Evolutionary conservation across 2,797 vertebrate genomes (phyloP), one percentile per base, ranked within the genome.

Genomic region (Nannoperca australis): DNA sequence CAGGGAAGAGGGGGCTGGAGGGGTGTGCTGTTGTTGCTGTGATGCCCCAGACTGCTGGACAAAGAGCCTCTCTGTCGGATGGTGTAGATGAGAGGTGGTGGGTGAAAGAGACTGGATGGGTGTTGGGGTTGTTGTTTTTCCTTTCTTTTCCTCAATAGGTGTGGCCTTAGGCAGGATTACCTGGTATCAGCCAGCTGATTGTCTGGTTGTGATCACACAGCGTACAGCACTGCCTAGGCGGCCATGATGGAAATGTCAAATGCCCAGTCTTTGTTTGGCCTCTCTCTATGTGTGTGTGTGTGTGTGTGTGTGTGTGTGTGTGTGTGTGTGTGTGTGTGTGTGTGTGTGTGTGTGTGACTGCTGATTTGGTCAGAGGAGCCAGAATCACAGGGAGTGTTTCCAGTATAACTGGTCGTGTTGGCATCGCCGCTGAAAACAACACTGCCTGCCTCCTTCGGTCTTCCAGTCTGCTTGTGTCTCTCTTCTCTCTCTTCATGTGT

Each of bases 51-150:
- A 80, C 81, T 73, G 49, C 60, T 42, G 91, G 89, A 95, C 93
- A 95, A 94, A 94, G 91, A 83, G 74, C 55, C 69, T 85, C 72
- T 89, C 77, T 93, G 82, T 92, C 50, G 70, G 85, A 62, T 44
- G 73, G 73, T 78, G 84, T 61, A 50, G 79, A 81, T 68, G 70
- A 78, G 66, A 65, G 68, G 68, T 59, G 79, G 53, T 49, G 74
- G 62, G 53, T 74, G 75, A 78, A 76, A 84, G 69, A 75, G 55
- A 55, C 53, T 53, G 53, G 36, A 62, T 70, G 65, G 44, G 20
- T 67, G 76, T 51, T 55, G 38, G 65, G 65, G 11, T 51, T 60
- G 45, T 47, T 59, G 77, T 77, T 70, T 71, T 79, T 76, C 51
- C 13, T 14, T 5, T 40, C 22, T 61, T 73, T 70, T 36, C 20